Conservation (phyloP, 2,113 vertebrate species). For the Gorsachius goisagi region DNA sequence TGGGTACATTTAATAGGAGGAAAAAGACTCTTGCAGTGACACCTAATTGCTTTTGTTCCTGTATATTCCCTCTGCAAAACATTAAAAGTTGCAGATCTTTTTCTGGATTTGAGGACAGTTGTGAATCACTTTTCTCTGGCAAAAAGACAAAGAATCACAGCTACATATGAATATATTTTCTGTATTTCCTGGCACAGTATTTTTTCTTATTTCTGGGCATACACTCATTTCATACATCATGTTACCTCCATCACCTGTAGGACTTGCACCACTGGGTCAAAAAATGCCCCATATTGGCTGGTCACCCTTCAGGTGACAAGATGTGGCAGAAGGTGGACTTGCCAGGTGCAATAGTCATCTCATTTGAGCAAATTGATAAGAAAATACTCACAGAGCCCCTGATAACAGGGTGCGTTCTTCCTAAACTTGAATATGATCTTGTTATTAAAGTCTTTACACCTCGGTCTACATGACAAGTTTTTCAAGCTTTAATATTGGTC, state of each 20-base stretch:
- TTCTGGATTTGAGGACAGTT: neutral
- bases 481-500: neutral
- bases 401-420: neutral
- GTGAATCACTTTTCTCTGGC: neutral
- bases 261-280: neutral
- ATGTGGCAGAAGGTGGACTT: neutral
- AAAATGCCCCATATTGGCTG: neutral
- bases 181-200: neutral
- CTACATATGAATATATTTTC: neutral
- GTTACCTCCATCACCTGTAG: neutral
- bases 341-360: neutral
- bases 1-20: conserved; percentile 3
- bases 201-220: neutral
- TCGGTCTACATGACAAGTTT: neutral
- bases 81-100: neutral
- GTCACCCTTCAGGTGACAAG: neutral
- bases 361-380: neutral
- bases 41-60: conserved; percentile 42
- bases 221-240: neutral
- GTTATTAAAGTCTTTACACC: neutral
- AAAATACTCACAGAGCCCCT: neutral
- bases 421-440: neutral
- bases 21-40: neutral
- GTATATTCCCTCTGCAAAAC: neutral
- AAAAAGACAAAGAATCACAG: neutral